Percentiles rank a stretch among this genome's conserved stretches.
phyloP scores from a whole-genome alignment of 2,797 vertebrate species.

The Ptychobarbus kaznakovi region DNA sequence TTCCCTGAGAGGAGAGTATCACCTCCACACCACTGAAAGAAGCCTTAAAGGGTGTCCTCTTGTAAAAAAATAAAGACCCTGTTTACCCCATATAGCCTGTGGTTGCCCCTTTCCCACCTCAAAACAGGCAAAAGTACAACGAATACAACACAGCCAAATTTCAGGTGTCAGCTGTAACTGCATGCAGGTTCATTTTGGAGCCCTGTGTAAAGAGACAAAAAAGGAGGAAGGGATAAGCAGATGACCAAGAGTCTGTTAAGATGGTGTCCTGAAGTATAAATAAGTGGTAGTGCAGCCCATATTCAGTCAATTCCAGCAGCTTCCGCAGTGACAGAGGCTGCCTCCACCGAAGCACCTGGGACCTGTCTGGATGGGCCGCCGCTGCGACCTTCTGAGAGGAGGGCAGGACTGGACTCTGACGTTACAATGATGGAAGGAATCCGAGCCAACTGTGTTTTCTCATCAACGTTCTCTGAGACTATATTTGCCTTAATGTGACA shows the following conservation, averaged over 20 bases:
- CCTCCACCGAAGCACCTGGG: constrained; percentile 54
- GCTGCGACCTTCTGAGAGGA: constrained; percentile 63
- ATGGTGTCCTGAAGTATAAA: constrained; percentile 43
- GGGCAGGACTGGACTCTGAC: constrained; percentile 76
- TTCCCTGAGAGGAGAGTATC: constrained; percentile 38
- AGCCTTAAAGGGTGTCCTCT: constrained; percentile 8
- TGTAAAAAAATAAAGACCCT: background rate
- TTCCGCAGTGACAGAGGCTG: constrained; percentile 55
- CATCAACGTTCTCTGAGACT: constrained; percentile 39
- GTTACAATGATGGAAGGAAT: constrained; percentile 77
- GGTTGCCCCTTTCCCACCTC: background rate
- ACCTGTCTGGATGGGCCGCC: constrained; percentile 51
- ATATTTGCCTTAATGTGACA: constrained; percentile 45
- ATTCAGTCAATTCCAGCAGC: constrained; percentile 63
- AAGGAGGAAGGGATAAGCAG: background rate
- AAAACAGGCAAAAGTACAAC: constrained; percentile 30
- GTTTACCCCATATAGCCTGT: background rate
- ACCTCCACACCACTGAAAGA: constrained; percentile 21
- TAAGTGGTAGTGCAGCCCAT: constrained; percentile 3
- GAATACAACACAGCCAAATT: constrained; percentile 20
- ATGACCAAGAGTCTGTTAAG: constrained; percentile 32
- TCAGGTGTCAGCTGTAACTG: constrained; percentile 21
- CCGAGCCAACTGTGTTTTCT: constrained; percentile 24
- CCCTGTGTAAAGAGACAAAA: constrained; percentile 33
- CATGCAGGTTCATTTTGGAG: constrained; percentile 18